Percentiles rank a stretch among this genome's conserved stretches.
These are phyloP conservation scores for Xestia sexstrigata DNA, from an alignment of 2,888 invertebrate genomes.

Conservation along the genomic window DNA sequence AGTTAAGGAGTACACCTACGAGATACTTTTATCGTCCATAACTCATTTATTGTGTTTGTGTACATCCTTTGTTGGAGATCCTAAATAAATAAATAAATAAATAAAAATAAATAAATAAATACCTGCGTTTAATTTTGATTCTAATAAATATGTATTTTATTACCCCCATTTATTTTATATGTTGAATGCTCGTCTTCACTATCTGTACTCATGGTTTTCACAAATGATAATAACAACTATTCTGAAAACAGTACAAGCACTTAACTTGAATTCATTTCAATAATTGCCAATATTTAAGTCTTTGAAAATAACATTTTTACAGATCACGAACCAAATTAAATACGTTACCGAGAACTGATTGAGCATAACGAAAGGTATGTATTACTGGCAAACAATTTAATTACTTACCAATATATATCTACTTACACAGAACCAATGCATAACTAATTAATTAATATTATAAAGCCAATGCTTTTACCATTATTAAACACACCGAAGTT, in stretches of 20 bases:
- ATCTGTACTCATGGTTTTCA: neutral
- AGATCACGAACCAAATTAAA: slow-evolving; percentile 29
- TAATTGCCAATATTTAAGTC: neutral
- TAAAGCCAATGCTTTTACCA: slow-evolving; percentile 72
- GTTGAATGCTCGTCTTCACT: neutral
- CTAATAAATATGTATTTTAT: too few relatives aligned
- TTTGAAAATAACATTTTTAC: neutral
- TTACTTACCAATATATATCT: slow-evolving; percentile 32
- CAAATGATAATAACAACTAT: neutral
- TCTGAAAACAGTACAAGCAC: neutral
- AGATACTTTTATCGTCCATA: too few relatives aligned
- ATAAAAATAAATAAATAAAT: too few relatives aligned
- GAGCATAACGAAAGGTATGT: neutral
- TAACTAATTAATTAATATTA: slow-evolving; percentile 59
- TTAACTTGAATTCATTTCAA: neutral
- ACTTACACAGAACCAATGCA: slow-evolving; percentile 26
- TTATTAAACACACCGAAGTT: slow-evolving; percentile 78
- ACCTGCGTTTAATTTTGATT: neutral
- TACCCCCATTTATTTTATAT: neutral
- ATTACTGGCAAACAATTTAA: slow-evolving; percentile 30
- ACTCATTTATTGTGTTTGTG: too few relatives aligned
- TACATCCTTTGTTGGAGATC: too few relatives aligned
- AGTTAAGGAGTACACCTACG: too few relatives aligned
- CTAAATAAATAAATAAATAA: too few relatives aligned
- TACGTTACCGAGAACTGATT: slow-evolving; percentile 1